Percentiles rank a stretch among this genome's conserved stretches.
Conservation (phyloP, 2,797 vertebrate species). For the Salarias fasciatus region DNA sequence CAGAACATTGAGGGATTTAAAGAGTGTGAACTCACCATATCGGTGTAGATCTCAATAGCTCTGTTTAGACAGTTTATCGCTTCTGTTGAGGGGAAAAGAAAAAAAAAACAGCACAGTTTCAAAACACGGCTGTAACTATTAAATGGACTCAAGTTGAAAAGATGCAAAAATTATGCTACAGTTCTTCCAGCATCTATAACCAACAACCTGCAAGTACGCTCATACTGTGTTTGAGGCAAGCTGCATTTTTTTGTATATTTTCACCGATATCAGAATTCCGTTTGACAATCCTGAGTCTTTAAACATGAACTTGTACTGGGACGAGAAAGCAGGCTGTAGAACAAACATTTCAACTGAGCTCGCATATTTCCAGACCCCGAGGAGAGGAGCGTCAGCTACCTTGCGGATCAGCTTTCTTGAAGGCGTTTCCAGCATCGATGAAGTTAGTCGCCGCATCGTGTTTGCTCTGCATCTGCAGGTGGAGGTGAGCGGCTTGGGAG, state of each 20-base stretch:
- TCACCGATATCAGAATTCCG: too few relatives aligned
- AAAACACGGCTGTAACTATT: not conserved
- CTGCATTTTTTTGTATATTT: too few relatives aligned
- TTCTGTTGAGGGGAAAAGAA: conserved; percentile 61
- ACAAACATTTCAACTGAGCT: not conserved
- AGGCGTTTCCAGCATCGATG: conserved; percentile 93
- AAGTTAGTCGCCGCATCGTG: conserved; percentile 93
- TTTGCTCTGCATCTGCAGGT: conserved; percentile 94
- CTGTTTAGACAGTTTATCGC: conserved; percentile 83
- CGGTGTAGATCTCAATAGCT: conserved; percentile 90
- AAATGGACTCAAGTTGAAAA: too few relatives aligned
- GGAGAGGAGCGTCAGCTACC: conserved; percentile 70
- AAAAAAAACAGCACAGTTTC: conserved; percentile 1
- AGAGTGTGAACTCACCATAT: conserved; percentile 80
- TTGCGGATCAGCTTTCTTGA: conserved; percentile 96
- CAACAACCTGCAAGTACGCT: too few relatives aligned
- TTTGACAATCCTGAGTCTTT: too few relatives aligned
- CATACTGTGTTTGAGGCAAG: too few relatives aligned
- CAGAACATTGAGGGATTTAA: not conserved
- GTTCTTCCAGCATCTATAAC: too few relatives aligned
- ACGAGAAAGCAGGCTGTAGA: not conserved
- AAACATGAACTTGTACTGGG: not conserved
- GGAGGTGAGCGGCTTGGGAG: conserved; percentile 90
- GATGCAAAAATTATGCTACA: too few relatives aligned
- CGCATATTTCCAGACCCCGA: not conserved